These are phyloP conservation scores for Philaethria dido DNA, from an alignment of 2,888 invertebrate genomes.

Conservation along the genomic window DNA sequence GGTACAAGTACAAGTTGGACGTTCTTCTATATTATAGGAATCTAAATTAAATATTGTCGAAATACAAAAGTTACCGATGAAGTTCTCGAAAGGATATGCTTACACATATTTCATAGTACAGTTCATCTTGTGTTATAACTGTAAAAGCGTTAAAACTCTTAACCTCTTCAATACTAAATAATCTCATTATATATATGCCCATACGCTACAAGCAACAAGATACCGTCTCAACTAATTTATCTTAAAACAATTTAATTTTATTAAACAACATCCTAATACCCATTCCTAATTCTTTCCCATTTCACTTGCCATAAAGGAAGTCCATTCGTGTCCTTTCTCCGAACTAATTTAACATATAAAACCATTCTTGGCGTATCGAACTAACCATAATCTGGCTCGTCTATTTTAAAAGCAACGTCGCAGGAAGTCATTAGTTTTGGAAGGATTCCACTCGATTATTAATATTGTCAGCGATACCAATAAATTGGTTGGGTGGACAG, in stretches of 20 bases:
- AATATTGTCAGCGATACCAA: constrained; percentile 46
- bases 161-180: not conserved
- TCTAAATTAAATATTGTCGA: not conserved
- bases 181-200: not conserved
- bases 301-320: constrained; percentile 70
- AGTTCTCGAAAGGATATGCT: not conserved
- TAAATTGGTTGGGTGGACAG: constrained; percentile 41
- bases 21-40: not conserved
- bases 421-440: constrained; percentile 70
- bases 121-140: not conserved
- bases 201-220: not conserved
- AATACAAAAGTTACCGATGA: too few relatives aligned
- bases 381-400: constrained; percentile 49
- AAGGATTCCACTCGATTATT: constrained; percentile 50
- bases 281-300: constrained; percentile 59
- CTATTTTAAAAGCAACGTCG: constrained; percentile 42
- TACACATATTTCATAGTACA: not conserved
- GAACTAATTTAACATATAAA: constrained; percentile 76
- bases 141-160: not conserved
- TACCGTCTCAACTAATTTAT: not conserved
- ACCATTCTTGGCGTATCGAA: constrained; percentile 63
- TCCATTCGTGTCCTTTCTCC: constrained; percentile 61
- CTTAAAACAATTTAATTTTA: not conserved
- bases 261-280: not conserved
- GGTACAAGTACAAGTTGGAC: not conserved